Evolutionary conservation across 2,888 invertebrate genomes (phyloP), one percentile per base, ranked within the genome.

Genomic region (Coelogynopora nodosa): DNA sequence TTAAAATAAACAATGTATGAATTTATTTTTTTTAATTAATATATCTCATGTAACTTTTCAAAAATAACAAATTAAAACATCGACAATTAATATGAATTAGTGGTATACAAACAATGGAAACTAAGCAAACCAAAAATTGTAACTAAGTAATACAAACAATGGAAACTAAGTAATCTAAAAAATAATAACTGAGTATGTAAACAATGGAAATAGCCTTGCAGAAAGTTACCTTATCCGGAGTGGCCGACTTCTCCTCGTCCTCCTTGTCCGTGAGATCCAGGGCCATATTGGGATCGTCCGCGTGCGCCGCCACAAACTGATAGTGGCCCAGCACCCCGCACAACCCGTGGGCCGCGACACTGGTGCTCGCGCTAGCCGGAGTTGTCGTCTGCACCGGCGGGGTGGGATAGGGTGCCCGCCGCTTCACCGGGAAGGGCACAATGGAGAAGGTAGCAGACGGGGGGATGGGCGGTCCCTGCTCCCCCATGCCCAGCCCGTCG

Each of bases 401-500:
- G 10, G 86, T 0, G n/a, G 67, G 30, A 18, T 86, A 29, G 23
- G 86, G 87, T 0, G 91, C 90, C 86, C 90, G 89, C 84, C 92
- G 89, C 88, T 91, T 91, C 0, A 91, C 91, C 13, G 92, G 92
- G 89, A 90, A 92, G 0, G 91, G 91, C 0, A 92, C 90, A 13
- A 92, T 91, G 87, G 90, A 89, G 89, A 92, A 92, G 28, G 89
- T 88, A n/a, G 91, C 91, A 74, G 91, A 89, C 0, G 91, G 92
- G 5, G 92, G 92, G 1, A 92, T 90, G 0, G 92, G 92, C 0
- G 92, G 92, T 13, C 92, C 92, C 28, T 89, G 89, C 0, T 90
- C 90, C 30, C 92, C 92, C 10, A 92, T 89, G 27, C 92, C 92
- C 86, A 92, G 89, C 1, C 92, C 92, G 89, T 92, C 91, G 84